Base-by-base conservation (phyloP, 92 coral and sea anemone species). In the Umimayanthus kanabou region DNA sequence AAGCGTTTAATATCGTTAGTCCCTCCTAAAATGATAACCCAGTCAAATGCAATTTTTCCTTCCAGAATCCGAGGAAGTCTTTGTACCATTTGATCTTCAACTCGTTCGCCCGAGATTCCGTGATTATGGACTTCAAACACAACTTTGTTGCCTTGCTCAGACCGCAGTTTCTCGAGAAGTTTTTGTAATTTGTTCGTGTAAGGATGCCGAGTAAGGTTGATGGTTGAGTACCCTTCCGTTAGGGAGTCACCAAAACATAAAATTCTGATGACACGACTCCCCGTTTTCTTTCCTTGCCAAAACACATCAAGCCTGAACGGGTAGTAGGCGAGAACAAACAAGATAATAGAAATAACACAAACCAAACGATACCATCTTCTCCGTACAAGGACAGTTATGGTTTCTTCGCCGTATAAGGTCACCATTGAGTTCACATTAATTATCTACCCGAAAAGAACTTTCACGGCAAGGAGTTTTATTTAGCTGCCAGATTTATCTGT, bases 1-100 rank as follows among this genome's bases (percentile, higher is more conserved):
- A 70, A 72, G 25, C 75, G 79, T 53, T 30, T 33, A 66, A 95
- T 72, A 80, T 95, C 98, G 85, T 95, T 95, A 10, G 97, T 92
- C 4, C 98, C 98, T 9, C 94, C 92, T 3, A 95, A 88, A 33
- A 95, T 92, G 16, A 95, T 69, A 43, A 94, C 96, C 98, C 98
- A 95, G 50, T 88, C 91, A 81, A 90, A 95, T 25, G 18, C 76
- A 7, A 22, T 55, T 8, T 78, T 28, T n/a, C 53, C 42, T 67
- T 85, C 69, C 8, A 93, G 81, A 37, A 80, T 81, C 70, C 64
- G 66, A 10, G 78, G 73, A 14, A 93, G 89, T 33, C 95, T 80
- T n/a, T 64, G 81, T 69, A 65, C 43, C 80, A 91, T 85, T 4
- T 65, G 65, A 7, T 88, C 92, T 10, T 84, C 69, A 6, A 82